Percentiles rank a stretch among this genome's conserved stretches.
Evolutionary conservation across 2,888 invertebrate genomes (phyloP).

Genomic region (Cyclophora albipunctata): DNA sequence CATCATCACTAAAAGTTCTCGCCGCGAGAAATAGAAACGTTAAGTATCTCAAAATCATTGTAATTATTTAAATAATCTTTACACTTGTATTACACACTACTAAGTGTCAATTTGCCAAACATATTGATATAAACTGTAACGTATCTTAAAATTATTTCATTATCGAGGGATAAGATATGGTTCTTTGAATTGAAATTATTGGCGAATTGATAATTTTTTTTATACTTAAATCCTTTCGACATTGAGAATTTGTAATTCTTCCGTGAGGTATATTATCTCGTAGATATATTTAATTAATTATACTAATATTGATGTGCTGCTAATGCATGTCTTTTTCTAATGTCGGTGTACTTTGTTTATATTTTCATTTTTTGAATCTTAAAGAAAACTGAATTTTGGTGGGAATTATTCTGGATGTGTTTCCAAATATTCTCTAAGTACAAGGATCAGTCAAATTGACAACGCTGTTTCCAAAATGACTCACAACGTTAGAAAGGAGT

Average conservation of each 20-base stretch:
- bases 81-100: conserved; percentile 21
- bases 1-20: conserved; percentile 24
- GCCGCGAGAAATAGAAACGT: conserved; percentile 18
- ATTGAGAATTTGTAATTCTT: background rate
- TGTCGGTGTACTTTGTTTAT: too few relatives aligned
- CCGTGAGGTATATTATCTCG: background rate
- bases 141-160: conserved; percentile 24
- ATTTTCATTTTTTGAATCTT: too few relatives aligned
- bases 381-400: too few relatives aligned
- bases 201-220: conserved; percentile 9
- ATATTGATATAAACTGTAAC: conserved; percentile 22
- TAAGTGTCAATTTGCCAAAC: conserved; percentile 25
- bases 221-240: conserved; percentile 4
- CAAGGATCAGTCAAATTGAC: too few relatives aligned
- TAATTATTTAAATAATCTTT: conserved; percentile 12
- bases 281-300: background rate
- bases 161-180: conserved; percentile 32
- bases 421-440: too few relatives aligned
- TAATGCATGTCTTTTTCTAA: too few relatives aligned
- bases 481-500: too few relatives aligned
- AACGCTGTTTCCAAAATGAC: too few relatives aligned
- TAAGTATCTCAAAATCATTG: conserved; percentile 15
- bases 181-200: conserved; percentile 17
- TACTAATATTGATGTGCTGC: too few relatives aligned
- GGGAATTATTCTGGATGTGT: too few relatives aligned